phyloP scores from a whole-genome alignment of 2,888 invertebrate species.

The Netelia virgata region DNA sequence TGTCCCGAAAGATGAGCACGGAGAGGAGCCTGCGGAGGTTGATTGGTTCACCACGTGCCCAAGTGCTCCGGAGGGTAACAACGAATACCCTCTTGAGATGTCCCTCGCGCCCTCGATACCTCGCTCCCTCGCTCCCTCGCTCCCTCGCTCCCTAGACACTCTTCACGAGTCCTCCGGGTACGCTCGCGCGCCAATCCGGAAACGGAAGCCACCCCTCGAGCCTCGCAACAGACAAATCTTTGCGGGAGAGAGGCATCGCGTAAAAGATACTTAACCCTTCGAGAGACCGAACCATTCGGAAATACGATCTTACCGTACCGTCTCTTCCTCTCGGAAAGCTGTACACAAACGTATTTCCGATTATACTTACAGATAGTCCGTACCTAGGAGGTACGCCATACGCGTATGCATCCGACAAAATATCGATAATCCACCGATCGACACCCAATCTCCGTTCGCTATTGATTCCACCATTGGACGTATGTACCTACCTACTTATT shows the following conservation, averaged over 20 bases:
- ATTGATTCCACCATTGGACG: not conserved
- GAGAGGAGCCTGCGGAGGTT: conserved; percentile 74
- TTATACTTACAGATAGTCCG: not conserved
- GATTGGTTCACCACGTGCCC: conserved; percentile 82
- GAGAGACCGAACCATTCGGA: conserved; percentile 72
- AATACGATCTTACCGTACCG: conserved; percentile 76
- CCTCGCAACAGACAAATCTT: conserved; percentile 56
- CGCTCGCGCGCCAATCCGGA: conserved; percentile 82
- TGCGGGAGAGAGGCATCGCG: conserved; percentile 68
- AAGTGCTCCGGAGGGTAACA: conserved; percentile 78
- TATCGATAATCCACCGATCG: too few relatives aligned
- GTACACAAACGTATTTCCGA: conserved; percentile 24
- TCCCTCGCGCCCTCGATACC: conserved; percentile 10
- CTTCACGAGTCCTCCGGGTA: conserved; percentile 71
- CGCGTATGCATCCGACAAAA: too few relatives aligned
- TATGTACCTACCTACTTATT: not conserved
- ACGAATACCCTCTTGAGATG: conserved; percentile 77
- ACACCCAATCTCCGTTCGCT: too few relatives aligned
- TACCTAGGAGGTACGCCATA: too few relatives aligned
- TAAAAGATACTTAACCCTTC: conserved; percentile 80
- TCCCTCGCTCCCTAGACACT: conserved; percentile 55
- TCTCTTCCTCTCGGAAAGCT: conserved; percentile 56
- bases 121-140: too few relatives aligned
- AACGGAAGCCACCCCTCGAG: conserved; percentile 82
- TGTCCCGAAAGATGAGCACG: conserved; percentile 53